These are phyloP conservation scores for Atrina japonica DNA, from an alignment of 2,888 invertebrate genomes.

Conservation along the genomic window DNA sequence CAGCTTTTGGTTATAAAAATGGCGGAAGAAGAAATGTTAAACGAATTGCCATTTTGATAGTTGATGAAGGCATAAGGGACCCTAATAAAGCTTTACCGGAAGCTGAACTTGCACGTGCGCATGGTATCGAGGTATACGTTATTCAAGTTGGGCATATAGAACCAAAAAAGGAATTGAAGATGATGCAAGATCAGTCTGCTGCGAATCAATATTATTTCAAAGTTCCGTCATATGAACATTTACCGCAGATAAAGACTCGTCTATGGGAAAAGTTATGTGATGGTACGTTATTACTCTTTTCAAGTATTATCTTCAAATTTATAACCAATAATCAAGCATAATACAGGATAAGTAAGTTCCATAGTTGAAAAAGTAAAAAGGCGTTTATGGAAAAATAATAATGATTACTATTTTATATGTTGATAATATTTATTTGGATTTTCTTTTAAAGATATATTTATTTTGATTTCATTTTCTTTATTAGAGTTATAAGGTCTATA, in stretches of 20 bases:
- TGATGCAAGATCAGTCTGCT: constrained; percentile 69
- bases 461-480: too few species aligned
- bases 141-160: constrained; percentile 63
- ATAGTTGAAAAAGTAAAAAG: too few species aligned
- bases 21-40: constrained; percentile 66
- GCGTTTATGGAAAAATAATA: too few species aligned
- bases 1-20: constrained; percentile 51
- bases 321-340: too few species aligned
- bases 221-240: constrained; percentile 63
- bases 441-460: too few species aligned
- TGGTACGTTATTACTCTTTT: too few species aligned
- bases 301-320: too few species aligned
- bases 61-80: constrained; percentile 67
- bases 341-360: too few species aligned
- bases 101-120: constrained; percentile 61
- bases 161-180: constrained; percentile 61
- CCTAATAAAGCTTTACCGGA: constrained; percentile 66
- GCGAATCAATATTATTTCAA: constrained; percentile 66
- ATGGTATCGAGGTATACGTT: constrained; percentile 70
- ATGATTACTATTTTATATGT: too few species aligned
- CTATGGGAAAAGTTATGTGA: constrained; percentile 69
- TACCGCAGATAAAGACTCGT: constrained; percentile 58
- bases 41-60: constrained; percentile 66
- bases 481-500: too few species aligned
- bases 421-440: too few species aligned